Conservation (phyloP, 2,797 vertebrate species). For the Poecilia velifera region DNA sequence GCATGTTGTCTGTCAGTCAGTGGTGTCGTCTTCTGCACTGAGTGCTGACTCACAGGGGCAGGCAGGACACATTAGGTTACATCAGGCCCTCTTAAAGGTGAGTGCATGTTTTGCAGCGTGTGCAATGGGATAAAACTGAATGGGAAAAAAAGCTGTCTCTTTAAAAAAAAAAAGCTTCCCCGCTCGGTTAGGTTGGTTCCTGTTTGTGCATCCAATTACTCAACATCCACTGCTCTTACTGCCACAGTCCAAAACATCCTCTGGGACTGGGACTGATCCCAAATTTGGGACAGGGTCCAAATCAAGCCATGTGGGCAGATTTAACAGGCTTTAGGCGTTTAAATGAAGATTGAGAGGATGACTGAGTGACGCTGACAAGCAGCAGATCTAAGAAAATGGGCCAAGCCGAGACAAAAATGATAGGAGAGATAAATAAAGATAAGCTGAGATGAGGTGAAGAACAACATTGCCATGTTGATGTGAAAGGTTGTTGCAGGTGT, state of each 20-base stretch:
- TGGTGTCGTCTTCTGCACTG: slow-evolving; percentile 47
- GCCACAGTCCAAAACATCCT: slow-evolving; percentile 21
- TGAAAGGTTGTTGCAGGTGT: slow-evolving; percentile 31
- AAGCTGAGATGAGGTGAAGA: slow-evolving; percentile 22
- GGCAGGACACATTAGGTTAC: slow-evolving; percentile 48
- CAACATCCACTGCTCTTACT: slow-evolving; percentile 34
- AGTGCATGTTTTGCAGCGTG: slow-evolving; percentile 51
- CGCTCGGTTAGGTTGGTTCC: slow-evolving; percentile 15
- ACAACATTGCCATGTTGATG: slow-evolving; percentile 4
- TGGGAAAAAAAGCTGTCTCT: slow-evolving; percentile 24
- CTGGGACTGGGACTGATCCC: slow-evolving; percentile 32
- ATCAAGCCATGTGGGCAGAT: slow-evolving; percentile 44
- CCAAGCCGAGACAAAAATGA: slow-evolving; percentile 16
- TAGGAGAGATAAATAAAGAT: slow-evolving; percentile 15
- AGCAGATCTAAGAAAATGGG: slow-evolving; percentile 37
- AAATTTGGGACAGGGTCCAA: slow-evolving; percentile 39
- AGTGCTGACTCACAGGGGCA: slow-evolving; percentile 72
- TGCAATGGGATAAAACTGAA: slow-evolving; percentile 36
- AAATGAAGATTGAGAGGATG: slow-evolving; percentile 37
- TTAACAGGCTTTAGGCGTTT: slow-evolving; percentile 35
- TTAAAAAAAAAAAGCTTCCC: slow-evolving; percentile 42
- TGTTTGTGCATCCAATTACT: slow-evolving; percentile 29
- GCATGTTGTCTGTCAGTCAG: slow-evolving; percentile 33
- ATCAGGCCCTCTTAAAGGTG: slow-evolving; percentile 46
- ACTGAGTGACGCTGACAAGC: slow-evolving; percentile 36